Evolutionary conservation across 2,797 vertebrate species (phyloP).

Genomic region (Micrastur ruficollis): DNA sequence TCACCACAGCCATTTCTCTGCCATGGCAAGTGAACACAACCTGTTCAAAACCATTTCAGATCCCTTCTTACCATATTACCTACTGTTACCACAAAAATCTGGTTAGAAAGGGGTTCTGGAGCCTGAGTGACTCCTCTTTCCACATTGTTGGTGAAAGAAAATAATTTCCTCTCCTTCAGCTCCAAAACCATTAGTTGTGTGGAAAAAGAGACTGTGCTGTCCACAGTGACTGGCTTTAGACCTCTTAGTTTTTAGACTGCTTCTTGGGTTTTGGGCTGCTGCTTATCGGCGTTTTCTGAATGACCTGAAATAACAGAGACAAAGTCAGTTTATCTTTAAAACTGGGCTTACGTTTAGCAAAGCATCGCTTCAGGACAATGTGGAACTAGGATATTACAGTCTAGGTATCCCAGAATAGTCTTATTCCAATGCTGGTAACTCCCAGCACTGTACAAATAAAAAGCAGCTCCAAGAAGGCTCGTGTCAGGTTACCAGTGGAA

Average conservation of each 20-base stretch:
- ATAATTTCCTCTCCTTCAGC: background rate
- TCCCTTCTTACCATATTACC: background rate
- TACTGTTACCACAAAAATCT: background rate
- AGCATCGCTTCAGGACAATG: background rate
- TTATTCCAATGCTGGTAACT: background rate
- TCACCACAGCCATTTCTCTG: background rate
- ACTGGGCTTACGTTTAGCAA: background rate
- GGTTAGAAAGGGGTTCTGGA: background rate
- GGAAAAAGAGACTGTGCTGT: background rate
- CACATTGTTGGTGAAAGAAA: background rate
- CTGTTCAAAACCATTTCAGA: background rate
- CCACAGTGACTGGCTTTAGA: background rate
- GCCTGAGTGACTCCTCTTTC: background rate
- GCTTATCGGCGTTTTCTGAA: background rate
- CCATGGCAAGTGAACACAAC: background rate
- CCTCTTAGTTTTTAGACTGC: background rate
- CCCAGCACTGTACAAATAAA: background rate
- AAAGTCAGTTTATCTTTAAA: background rate
- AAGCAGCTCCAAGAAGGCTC: background rate
- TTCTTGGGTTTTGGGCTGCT: background rate
- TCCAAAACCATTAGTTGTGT: background rate
- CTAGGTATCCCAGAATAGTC: background rate
- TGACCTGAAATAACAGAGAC: background rate
- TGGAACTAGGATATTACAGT: background rate
- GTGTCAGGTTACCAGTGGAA: background rate